These are phyloP conservation scores for Nemoura dubitans DNA, from an alignment of 2,888 invertebrate species.

Conservation along the genomic window DNA sequence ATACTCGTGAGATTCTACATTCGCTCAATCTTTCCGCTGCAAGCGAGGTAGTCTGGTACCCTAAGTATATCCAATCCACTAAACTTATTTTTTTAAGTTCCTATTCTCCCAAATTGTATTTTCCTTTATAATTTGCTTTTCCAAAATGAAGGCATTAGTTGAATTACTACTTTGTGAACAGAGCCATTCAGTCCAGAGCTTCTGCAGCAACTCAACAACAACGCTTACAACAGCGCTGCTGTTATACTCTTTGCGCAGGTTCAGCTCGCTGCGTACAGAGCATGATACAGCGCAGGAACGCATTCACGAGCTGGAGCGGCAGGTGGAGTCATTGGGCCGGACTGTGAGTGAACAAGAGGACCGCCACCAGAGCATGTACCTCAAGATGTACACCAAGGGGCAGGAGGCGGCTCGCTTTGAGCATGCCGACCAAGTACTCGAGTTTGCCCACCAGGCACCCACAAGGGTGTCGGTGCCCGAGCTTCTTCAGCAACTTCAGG, in stretches of 20 bases:
- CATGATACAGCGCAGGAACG: conserved; percentile 70
- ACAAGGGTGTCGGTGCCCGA: conserved; percentile 82
- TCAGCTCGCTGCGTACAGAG: conserved; percentile 73
- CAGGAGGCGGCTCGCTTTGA: conserved; percentile 81
- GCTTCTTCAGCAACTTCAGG: conserved; percentile 82
- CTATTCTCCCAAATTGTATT: no score
- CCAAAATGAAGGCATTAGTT: no score
- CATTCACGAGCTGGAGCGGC: conserved; percentile 75
- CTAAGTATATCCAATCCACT: no score
- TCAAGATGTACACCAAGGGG: conserved; percentile 85
- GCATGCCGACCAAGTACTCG: conserved; percentile 68
- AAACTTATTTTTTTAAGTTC: no score
- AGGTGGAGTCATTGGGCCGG: conserved; percentile 74
- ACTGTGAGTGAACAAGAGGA: conserved; percentile 76
- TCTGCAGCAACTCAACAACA: no score
- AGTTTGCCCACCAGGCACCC: conserved; percentile 68
- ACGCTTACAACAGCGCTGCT: neutral
- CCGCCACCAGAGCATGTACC: conserved; percentile 78
- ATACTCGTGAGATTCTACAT: no score
- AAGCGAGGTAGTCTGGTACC: no score
- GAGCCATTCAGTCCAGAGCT: no score
- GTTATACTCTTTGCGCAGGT: conserved; percentile 61
- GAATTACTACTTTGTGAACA: no score
- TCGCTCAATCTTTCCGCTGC: no score
- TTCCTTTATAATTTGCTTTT: no score